A percentile compares a stretch with the other conserved stretches of the same genome.
Evolutionary conservation across 2,797 vertebrate species (phyloP).

Genomic region (Sphenopsis melanotis): DNA sequence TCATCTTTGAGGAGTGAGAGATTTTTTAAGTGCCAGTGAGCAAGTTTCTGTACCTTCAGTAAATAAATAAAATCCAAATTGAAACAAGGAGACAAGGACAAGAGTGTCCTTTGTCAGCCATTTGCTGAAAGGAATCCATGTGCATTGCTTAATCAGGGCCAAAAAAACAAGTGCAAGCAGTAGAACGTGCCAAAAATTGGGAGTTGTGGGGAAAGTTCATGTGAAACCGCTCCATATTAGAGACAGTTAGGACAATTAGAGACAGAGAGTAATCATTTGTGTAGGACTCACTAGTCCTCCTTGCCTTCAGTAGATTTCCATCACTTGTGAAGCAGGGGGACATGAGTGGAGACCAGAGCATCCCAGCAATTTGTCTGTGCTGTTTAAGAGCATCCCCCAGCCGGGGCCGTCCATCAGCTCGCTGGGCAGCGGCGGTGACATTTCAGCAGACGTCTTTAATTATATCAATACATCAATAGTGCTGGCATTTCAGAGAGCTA

Average conservation of each 20-base stretch:
- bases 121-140: neutral
- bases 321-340: neutral
- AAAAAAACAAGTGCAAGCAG: neutral
- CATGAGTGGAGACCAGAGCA: neutral
- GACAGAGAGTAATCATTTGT: neutral
- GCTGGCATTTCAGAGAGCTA: constrained; percentile 50
- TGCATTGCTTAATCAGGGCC: neutral
- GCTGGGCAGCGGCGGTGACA: constrained; percentile 1
- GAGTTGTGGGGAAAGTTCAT: neutral
- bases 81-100: neutral
- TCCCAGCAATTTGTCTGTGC: neutral
- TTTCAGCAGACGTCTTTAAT: constrained; percentile 28
- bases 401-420: neutral
- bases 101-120: neutral
- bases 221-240: neutral
- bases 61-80: constrained; percentile 3
- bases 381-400: neutral
- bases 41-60: neutral
- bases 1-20: neutral
- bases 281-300: neutral
- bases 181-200: neutral
- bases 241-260: neutral
- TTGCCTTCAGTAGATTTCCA: neutral
- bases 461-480: constrained; percentile 34
- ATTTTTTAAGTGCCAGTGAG: too few relatives aligned